Evolutionary conservation across 1,140 invertebrate genomes (phyloP).

Genomic region (Drosophila sulfurigaster): DNA sequence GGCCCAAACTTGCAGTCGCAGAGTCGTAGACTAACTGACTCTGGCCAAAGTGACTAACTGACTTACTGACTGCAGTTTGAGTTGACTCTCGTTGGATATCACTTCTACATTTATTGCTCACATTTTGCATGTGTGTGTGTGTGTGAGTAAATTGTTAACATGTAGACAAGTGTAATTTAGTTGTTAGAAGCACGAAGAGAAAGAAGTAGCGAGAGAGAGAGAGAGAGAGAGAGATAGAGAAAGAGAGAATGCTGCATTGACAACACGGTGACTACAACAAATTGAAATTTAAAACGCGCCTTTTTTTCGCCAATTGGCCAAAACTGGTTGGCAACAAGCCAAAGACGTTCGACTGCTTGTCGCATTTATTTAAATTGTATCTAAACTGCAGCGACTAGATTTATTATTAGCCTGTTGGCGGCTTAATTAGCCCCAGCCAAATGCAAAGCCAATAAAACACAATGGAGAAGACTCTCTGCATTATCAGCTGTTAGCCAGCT

Average conservation of each 20-base stretch:
- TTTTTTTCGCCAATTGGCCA: conserved; percentile 59
- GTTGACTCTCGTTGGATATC: conserved; percentile 55
- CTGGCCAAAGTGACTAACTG: conserved; percentile 46
- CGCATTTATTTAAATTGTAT: conserved; percentile 81
- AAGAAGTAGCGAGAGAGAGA: conserved; percentile 9
- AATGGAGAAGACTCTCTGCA: conserved; percentile 42
- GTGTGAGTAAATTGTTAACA: conserved; percentile 74
- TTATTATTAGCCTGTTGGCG: conserved; percentile 75
- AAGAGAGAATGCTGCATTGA: conserved; percentile 56
- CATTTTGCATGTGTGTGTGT: conserved; percentile 39
- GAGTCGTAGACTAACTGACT: conserved; percentile 41
- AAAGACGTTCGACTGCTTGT: conserved; percentile 60
- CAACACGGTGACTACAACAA: conserved; percentile 77
- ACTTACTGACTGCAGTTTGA: conserved; percentile 43
- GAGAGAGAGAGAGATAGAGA: conserved; percentile 11
- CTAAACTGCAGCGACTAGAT: conserved; percentile 64
- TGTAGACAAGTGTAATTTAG: conserved; percentile 84
- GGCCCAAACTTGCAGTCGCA: conserved; percentile 48
- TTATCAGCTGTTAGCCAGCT: conserved; percentile 59
- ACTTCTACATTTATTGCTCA: conserved; percentile 59
- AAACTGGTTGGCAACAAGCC: conserved; percentile 63
- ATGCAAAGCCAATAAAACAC: conserved; percentile 20
- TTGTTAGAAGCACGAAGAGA: conserved; percentile 60
- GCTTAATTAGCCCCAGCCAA: conserved; percentile 67
- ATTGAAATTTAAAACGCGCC: conserved; percentile 80